Evolutionary conservation across 2,888 invertebrate species (phyloP).

Genomic region (Tenodera sinensis): DNA sequence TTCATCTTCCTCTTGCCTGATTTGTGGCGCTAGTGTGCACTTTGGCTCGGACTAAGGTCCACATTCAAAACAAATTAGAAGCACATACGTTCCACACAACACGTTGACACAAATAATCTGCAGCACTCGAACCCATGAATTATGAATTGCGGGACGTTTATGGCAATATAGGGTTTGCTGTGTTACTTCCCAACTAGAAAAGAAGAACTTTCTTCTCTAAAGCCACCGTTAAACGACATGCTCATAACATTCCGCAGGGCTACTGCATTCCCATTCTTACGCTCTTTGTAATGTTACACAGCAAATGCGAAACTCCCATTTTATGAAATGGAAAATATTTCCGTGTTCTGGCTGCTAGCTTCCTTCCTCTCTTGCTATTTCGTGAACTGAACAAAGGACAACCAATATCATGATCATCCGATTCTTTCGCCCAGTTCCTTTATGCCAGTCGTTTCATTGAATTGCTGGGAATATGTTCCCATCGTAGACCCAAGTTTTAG

Average conservation of each 20-base stretch:
- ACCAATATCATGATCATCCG: background rate
- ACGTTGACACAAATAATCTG: background rate
- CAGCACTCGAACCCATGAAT: background rate
- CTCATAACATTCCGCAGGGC: background rate
- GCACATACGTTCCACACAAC: background rate
- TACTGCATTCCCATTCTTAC: background rate
- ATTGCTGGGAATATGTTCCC: no score
- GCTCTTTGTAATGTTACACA: background rate
- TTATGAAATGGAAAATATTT: background rate
- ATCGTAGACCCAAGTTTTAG: no score
- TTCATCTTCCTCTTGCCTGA: background rate
- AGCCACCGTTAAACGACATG: background rate
- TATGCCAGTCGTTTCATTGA: background rate
- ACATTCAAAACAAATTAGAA: background rate
- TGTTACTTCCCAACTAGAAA: background rate
- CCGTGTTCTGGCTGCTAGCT: background rate
- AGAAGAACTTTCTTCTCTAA: background rate
- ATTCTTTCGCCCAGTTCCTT: background rate
- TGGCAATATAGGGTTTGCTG: background rate
- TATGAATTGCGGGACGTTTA: background rate
- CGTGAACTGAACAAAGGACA: background rate
- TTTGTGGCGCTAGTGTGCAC: background rate
- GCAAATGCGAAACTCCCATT: background rate
- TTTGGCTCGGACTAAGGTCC: background rate
- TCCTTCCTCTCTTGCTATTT: background rate